Percentiles rank a stretch among this genome's conserved stretches.
Conservation (phyloP, 2,888 invertebrate genomes). For the Troides aeacus region DNA sequence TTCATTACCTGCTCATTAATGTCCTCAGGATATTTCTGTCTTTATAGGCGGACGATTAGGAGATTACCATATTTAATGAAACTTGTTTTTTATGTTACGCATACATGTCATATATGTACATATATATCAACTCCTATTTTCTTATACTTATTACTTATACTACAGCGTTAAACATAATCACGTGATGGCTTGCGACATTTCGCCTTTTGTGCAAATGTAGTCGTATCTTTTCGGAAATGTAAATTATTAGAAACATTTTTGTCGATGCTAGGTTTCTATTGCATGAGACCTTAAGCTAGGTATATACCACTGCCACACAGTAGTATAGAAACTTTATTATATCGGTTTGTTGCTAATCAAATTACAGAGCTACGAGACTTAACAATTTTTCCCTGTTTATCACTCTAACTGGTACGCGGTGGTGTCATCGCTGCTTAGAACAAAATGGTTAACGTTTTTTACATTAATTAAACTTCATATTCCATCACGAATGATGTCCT, state of each 20-base stretch:
- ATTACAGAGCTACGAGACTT: no score
- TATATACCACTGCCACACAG: no score
- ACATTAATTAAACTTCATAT: neutral
- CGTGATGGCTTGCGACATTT: neutral
- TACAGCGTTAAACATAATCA: neutral
- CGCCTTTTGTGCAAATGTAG: neutral
- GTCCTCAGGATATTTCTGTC: constrained; percentile 15
- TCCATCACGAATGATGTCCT: constrained; percentile 6
- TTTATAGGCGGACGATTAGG: constrained; percentile 11
- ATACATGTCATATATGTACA: neutral
- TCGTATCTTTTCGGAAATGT: no score
- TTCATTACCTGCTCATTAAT: constrained; percentile 33
- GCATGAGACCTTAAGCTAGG: no score
- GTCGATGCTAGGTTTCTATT: no score
- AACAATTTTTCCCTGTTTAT: no score
- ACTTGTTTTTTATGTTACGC: constrained; percentile 8
- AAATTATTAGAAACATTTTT: no score
- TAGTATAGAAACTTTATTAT: no score
- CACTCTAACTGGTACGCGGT: no score
- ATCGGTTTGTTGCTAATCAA: no score
- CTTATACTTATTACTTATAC: neutral
- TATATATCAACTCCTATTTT: neutral
- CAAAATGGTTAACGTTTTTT: neutral
- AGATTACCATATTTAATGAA: constrained; percentile 14
- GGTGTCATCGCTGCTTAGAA: no score